Base-by-base conservation (phyloP, 2,888 invertebrate species). In the Saturnia pavonia region DNA sequence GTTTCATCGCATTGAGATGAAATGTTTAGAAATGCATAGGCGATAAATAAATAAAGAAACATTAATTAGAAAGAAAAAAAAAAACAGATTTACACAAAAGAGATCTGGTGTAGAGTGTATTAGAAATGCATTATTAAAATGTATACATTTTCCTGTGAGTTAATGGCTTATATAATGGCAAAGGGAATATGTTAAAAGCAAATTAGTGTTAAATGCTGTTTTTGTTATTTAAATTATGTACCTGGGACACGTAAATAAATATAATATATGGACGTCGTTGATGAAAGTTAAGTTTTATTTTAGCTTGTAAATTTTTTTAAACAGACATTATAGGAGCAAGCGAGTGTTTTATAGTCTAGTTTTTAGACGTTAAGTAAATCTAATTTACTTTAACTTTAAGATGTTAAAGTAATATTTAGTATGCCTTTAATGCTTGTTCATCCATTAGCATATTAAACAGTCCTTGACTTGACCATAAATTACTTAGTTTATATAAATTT, bases 221-320 rank as follows among this genome's bases (percentile, higher is more conserved):
- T 71, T 71, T 74, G 70, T 72, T 72, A 72, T 71, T 69, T 71
- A 70, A 74, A 72, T 73, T 69, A 22, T 67, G 54, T 67, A 68
- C 70, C 69, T 69, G 72, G 22, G 60, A 69, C 43, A 68, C 22
- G 25, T 1, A 68, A 67, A 48, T 42, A 34, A 34, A 34, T 34
- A 67, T 48, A 42, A 40, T 16, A 19, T 48, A 27, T 45, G 27
- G 68, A 25, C 51, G 27, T 25, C 16, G 4, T 9, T 14, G 4
- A 51, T 25, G 27, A 9, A 25, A n/a, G n/a, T 27, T 68, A 27
- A 60, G 43, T 69, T 57, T 69, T 57, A 57, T 69, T 69, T 60
- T 42, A 25, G 40, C 42, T 34, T 9, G 12, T 43, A 57, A 69
- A 60, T 57, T 42, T 60, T 34, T 11, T 54, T 4, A 68, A 68